phyloP scores from a whole-genome alignment of 2,888 invertebrate genomes.

The Drosophila melanocephala region DNA sequence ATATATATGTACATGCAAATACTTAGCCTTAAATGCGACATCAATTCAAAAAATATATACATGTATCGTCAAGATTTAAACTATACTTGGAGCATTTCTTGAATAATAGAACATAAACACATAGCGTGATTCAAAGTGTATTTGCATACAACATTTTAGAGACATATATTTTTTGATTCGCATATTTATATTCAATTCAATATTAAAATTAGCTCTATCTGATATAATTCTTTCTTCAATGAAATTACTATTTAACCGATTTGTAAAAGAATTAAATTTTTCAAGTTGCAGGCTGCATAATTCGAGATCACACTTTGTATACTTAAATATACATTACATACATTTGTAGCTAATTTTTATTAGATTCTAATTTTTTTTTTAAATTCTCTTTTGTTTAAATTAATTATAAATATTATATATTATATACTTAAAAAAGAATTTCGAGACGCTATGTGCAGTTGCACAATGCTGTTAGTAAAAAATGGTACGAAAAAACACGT shows the following conservation, averaged over 20 bases:
- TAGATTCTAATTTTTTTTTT: background rate
- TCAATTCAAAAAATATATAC: background rate
- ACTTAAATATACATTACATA: background rate
- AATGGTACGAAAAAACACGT: background rate
- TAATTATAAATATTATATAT: background rate
- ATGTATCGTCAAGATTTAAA: background rate
- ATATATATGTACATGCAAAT: background rate
- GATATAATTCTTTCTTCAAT: background rate
- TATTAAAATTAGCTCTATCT: background rate
- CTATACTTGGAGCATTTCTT: background rate
- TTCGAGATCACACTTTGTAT: background rate
- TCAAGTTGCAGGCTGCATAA: constrained; percentile 1
- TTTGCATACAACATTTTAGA: background rate
- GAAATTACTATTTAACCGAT: background rate
- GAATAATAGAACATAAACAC: background rate
- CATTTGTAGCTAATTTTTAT: background rate
- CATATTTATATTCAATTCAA: background rate
- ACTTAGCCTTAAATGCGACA: background rate
- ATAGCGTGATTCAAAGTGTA: background rate
- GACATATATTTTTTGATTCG: background rate
- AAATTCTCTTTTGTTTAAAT: background rate
- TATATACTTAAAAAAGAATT: background rate
- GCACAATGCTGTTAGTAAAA: background rate
- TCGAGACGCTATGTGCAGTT: background rate
- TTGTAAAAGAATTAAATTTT: background rate